Base-by-base conservation (phyloP, 2,888 invertebrate genomes). In the Masnerella sp. region DNA sequence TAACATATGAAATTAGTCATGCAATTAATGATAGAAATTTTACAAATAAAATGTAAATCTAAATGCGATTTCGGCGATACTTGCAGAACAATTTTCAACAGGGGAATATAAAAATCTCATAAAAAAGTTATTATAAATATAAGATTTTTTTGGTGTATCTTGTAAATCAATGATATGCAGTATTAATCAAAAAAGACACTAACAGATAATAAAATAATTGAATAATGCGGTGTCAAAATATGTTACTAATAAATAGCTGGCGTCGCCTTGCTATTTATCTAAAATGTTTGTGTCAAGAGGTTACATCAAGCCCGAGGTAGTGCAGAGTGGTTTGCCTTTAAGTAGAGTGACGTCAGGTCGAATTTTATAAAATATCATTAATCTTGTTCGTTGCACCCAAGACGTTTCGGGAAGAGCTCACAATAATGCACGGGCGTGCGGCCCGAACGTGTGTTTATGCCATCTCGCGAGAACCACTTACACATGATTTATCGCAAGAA, bases 401-500 rank as follows among this genome's bases (percentile, higher is more conserved):
- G 65, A 68, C 56, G 74, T 71, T 71, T 74, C 40, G 68, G 68
- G 64, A 76, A 54, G 64, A 74, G 45, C 58, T 68, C 68, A 43
- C 74, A 74, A 75, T 75, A 78, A 78, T 77, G 80, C 76, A 75
- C 77, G 64, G 61, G 77, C 73, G 56, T 74, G 73, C 52, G 77
- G 71, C 65, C 76, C 79, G 77, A 83, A 80, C 84, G 82, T 84
- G 80, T 84, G 84, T 84, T 85, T 85, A 85, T 79, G 78, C 81
- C 82, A 83, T 84, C 85, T 79, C 77, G 75, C 76, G 81, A 78
- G 74, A 82, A 80, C 84, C 84, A 85, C 84, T 87, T 85, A 84
- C 79, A 74, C 76, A 74, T 86, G 86, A 87, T 87, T 87, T 87
- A 87, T 87, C 81, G 81, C 80, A 78, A 82, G 81, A 84, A 84